Evolutionary conservation across 2,113 vertebrate genomes (phyloP), one percentile per base, ranked within the genome.

Genomic region (Burhinus bistriatus): DNA sequence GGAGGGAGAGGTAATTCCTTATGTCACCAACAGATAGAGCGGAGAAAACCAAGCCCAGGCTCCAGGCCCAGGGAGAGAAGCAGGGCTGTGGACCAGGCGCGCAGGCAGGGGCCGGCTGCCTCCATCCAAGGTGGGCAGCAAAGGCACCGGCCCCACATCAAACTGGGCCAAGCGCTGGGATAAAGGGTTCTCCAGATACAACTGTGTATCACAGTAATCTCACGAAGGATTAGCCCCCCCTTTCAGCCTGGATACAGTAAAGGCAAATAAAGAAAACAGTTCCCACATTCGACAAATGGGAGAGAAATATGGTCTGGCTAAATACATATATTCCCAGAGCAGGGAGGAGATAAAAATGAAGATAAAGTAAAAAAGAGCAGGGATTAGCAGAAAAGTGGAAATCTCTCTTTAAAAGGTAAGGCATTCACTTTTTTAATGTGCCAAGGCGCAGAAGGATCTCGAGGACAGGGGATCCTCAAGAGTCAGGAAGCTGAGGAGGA

Each of bases 151-250:
- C 69, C 21, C n/a, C 42, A 5, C 1, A 2, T 12, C 87, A 84
- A 59, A 54, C 25, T 0, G 0, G 1, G 1, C 29, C 70, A 85
- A 65, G 21, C 2, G 0, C 38, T 16, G 45, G 40, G 36, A 25
- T 66, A 58, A 83, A 90, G 51, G 51, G 9, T 51, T 70, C 75
- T 54, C 62, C 66, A 68, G 54, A 65, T 72, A 4, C n/a, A 76
- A 71, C 73, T 87, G 27, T 17, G 54, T 57, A 25, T 20, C 82
- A 32, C 65, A 23, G 54, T 7, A 22, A 81, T 32, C 59, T 40
- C 5, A 0, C 23, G 45, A 49, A 66, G 36, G 51, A 78, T 75
- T 12, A 88, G n/a, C 17, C 9, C 30, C 49, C 1, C 68, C n/a
- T 69, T 66, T 36, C 79, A 64, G 68, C n/a, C 38, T 45, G 42